These are phyloP conservation scores for Drosophila neutralis DNA, from an alignment of 2,888 invertebrate genomes.

Conservation along the genomic window DNA sequence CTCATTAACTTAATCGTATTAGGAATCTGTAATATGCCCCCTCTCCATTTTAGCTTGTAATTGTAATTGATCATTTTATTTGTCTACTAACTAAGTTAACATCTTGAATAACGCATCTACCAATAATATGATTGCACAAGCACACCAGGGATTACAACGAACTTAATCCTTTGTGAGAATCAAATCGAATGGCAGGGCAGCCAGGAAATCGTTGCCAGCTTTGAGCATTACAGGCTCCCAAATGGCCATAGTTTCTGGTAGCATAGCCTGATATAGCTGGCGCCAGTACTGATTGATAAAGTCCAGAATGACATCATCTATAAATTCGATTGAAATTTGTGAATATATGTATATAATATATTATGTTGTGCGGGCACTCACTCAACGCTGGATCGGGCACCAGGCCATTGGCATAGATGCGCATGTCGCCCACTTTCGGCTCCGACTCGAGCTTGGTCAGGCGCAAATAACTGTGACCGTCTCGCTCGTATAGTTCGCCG, in stretches of 20 bases:
- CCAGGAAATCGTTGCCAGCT: constrained; percentile 81
- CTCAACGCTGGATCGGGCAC: constrained; percentile 88
- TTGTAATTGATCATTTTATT: constrained; percentile 32
- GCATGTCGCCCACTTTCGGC: constrained; percentile 88
- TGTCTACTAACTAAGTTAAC: constrained; percentile 48
- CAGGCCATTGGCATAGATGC: constrained; percentile 87
- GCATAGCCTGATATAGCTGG: constrained; percentile 85
- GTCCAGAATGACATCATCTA: constrained; percentile 81
- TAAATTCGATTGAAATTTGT: not conserved
- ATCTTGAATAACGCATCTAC: constrained; percentile 27
- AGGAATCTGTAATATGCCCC: not conserved
- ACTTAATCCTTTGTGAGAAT: constrained; percentile 73
- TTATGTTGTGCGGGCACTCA: constrained; percentile 84
- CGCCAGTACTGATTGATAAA: constrained; percentile 87
- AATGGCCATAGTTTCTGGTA: constrained; percentile 84
- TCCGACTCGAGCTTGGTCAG: constrained; percentile 87
- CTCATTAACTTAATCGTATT: not conserved
- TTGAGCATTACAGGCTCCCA: constrained; percentile 83
- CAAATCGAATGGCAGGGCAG: constrained; percentile 82
- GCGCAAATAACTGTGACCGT: constrained; percentile 86
- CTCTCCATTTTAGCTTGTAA: not conserved
- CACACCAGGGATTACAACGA: constrained; percentile 9
- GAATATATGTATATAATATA: not conserved
- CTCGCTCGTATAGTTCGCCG: constrained; percentile 86
- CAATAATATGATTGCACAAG: constrained; percentile 10